Base-by-base conservation (phyloP, 2,797 vertebrate genomes). In the Liasis olivaceus region DNA sequence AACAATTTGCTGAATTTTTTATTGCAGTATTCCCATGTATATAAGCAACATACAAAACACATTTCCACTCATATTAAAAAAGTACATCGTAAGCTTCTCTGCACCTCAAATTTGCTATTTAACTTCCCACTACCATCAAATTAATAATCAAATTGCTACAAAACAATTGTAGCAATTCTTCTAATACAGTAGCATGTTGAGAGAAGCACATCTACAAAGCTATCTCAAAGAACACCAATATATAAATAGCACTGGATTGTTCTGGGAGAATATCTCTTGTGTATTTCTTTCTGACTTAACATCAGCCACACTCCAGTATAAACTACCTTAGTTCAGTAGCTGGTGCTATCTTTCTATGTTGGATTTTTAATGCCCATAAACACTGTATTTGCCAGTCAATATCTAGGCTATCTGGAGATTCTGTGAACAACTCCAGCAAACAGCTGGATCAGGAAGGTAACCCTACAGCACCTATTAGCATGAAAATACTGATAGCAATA, bases 11-110 rank as follows among this genome's bases (percentile, higher is more conserved):
- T 86, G 4, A 22, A 22, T 66, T 66, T n/a, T 66, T 66, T n/a
- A 4, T 15, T 28, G 14, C 42, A 0, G 0, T 5, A 15, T 89
- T 6, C 63, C 4, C 5, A 14, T 17, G 28, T 7, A 3, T 2
- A 47, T 72, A 36, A 47, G 22, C 26, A 88, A 36, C 42, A 64
- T 1, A 64, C 24, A 7, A 62, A 13, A 31, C n/a, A n/a, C 51
- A 14, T 87, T 5, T 24, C 42, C 12, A 42, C 31, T 28, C 47
- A n/a, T 66, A n/a, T 14, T 47, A 22, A 77, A 20, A 77, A 42
- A 69, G 20, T 22, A 17, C 20, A 9, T 1, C 22, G 36, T 36
- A 77, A 77, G 66, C 6, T 17, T 77, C 36, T 77, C 36, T 22
- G 36, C 36, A 36, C 36, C 36, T 77, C 31, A 22, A 66, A n/a